phyloP scores from a whole-genome alignment of 2,797 vertebrate species.

The Eulemur rubriventer region DNA sequence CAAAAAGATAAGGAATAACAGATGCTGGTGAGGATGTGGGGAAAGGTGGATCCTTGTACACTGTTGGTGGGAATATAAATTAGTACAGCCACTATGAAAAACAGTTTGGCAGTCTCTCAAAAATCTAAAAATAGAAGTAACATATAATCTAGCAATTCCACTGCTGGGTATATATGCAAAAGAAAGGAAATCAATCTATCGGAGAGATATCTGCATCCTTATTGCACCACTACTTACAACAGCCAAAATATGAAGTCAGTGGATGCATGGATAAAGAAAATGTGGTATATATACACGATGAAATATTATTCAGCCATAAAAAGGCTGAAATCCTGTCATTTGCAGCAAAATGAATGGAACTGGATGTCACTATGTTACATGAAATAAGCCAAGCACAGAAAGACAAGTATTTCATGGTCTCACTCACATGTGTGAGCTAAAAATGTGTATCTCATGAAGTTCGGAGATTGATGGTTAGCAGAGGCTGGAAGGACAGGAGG shows the following conservation, averaged over 20 bases:
- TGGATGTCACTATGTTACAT: background rate
- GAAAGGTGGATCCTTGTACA: background rate
- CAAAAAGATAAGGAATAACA: background rate
- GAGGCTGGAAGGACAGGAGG: background rate
- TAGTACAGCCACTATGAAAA: background rate
- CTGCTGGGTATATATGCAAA: background rate
- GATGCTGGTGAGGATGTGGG: background rate
- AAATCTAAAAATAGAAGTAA: background rate
- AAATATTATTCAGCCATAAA: background rate
- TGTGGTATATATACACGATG: background rate
- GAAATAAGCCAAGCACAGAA: background rate
- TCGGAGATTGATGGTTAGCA: background rate
- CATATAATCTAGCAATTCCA: background rate
- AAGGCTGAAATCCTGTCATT: background rate
- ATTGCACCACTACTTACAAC: background rate
- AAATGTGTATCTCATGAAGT: background rate
- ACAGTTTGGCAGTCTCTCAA: background rate
- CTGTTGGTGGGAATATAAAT: background rate
- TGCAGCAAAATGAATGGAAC: background rate
- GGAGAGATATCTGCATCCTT: background rate
- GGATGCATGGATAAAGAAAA: background rate
- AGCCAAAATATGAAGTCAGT: background rate
- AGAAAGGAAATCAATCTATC: background rate
- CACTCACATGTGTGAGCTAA: background rate
- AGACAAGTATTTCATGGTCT: background rate